Base-by-base conservation (phyloP, 2,888 invertebrate genomes). In the Tachystola acroxantha region DNA sequence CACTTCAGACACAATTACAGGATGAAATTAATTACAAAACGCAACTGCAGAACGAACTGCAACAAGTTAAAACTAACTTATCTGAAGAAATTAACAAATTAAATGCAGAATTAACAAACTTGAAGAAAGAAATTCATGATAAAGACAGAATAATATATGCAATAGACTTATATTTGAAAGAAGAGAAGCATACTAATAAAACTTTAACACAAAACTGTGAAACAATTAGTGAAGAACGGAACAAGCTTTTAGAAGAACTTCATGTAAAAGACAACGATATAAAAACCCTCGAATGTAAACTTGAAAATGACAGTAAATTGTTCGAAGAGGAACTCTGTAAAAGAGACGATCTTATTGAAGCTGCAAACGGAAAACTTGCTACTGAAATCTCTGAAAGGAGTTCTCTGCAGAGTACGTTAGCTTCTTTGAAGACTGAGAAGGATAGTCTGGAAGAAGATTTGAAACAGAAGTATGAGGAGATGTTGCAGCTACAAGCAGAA, bases 1-100 rank as follows among this genome's bases (percentile, higher is more conserved):
- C 68, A 14, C 46, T 78, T 10, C 67, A 75, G 53, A 58, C 50
- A 33, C 77, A 76, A 48, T 43, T 79, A 24, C 64, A 72, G 33
- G 62, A 66, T 43, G 78, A 79, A 52, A 72, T 74, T 12, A 43
- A 68, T 13, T 71, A 58, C 37, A 79, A 76, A 48, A 43, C 68
- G 7, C 45, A 44, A 14, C 43, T 72, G 27, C 68, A 75, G 48
- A 53, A 59, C 27, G 65, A 73, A 48, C 38, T 65, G 19, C 51
- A 59, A 7, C 43, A 46, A 29, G 42, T 48, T n/a, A 63, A 59
- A 44, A 40, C 39, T 7, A 26, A 38, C 19, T 37, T 65, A 19
- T 28, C 50, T 10, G 59, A 64, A 16, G 53, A 63, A 31, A 25
- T 61, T 3, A 47, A 50, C 16, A 53, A 52, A 34, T 29, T 62